phyloP scores from a whole-genome alignment of 2,888 invertebrate genomes.

The Leucophenga montana region DNA sequence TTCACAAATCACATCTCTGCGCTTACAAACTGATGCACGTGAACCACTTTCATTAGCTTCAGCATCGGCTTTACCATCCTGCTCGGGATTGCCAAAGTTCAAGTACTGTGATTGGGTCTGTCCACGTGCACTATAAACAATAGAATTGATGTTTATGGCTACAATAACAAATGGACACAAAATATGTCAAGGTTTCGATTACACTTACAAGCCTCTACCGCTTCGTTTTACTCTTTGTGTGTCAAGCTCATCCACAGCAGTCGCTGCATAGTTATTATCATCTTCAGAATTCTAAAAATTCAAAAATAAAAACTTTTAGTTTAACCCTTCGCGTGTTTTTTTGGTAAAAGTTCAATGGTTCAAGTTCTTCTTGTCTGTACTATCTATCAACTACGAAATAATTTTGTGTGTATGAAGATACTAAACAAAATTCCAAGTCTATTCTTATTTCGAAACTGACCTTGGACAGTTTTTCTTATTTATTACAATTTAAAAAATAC shows the following conservation, averaged over 20 bases:
- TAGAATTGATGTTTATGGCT: not conserved
- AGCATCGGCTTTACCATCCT: constrained; percentile 86
- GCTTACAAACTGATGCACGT: constrained; percentile 72
- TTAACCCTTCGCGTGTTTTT: not conserved
- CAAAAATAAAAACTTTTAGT: not conserved
- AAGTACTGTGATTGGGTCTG: constrained; percentile 91
- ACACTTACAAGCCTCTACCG: constrained; percentile 69
- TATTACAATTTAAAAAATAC: too few relatives aligned
- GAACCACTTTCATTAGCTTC: constrained; percentile 79
- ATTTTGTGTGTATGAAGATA: not conserved
- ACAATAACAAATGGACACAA: not conserved
- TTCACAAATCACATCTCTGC: constrained; percentile 17
- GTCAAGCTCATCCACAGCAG: constrained; percentile 47
- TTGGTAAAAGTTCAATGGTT: constrained; percentile 52
- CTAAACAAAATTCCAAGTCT: constrained; percentile 14
- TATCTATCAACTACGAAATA: constrained; percentile 34
- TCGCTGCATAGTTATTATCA: constrained; percentile 29
- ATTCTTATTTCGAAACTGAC: constrained; percentile 52
- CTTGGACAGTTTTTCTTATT: constrained; percentile 47
- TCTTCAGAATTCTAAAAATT: constrained; percentile 26
- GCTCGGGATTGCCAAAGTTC: constrained; percentile 78
- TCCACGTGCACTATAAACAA: constrained; percentile 74
- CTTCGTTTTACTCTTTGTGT: constrained; percentile 65
- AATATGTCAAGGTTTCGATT: constrained; percentile 1
- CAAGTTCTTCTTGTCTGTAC: constrained; percentile 52